phyloP scores from a whole-genome alignment of 2,888 invertebrate species.

The Galerucella nymphaeae region DNA sequence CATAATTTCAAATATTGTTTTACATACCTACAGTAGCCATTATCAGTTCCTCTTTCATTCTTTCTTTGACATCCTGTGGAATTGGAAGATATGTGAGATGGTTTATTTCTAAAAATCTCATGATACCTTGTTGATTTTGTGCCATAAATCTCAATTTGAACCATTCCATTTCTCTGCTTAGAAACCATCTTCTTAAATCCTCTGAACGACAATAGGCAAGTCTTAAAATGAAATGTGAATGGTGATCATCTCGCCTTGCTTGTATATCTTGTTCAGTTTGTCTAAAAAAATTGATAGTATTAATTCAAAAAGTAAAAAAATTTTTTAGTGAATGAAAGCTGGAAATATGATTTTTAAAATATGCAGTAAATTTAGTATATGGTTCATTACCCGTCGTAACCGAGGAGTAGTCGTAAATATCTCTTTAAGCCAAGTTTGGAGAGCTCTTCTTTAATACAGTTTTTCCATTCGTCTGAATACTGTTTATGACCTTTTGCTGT shows the following conservation, averaged over 20 bases:
- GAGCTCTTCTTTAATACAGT: slow-evolving; percentile 73
- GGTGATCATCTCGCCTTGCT: slow-evolving; percentile 81
- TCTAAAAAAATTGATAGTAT: slow-evolving; percentile 57
- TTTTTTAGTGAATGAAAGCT: not conserved
- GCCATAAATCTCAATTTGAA: slow-evolving; percentile 84
- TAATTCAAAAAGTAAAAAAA: not conserved
- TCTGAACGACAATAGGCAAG: slow-evolving; percentile 91
- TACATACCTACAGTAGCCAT: slow-evolving; percentile 68
- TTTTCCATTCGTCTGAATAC: slow-evolving; percentile 76
- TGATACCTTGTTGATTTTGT: slow-evolving; percentile 71
- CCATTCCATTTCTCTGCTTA: slow-evolving; percentile 88
- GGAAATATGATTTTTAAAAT: not conserved
- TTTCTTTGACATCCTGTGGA: slow-evolving; percentile 74
- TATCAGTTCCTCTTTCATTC: slow-evolving; percentile 71
- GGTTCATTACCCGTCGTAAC: slow-evolving; percentile 56
- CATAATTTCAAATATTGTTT: slow-evolving; percentile 10
- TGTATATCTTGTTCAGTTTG: slow-evolving; percentile 73
- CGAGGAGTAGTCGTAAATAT: slow-evolving; percentile 71
- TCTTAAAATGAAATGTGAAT: slow-evolving; percentile 93
- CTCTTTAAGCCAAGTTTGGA: slow-evolving; percentile 75
- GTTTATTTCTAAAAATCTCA: slow-evolving; percentile 74
- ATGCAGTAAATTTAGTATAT: not conserved
- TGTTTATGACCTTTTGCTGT: slow-evolving; percentile 73
- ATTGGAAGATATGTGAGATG: slow-evolving; percentile 76
- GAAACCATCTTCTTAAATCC: slow-evolving; percentile 89